Percentiles rank a stretch among this genome's conserved stretches.
These are phyloP conservation scores for Drosophila mimica DNA, from an alignment of 2,888 invertebrate genomes.

Conservation along the genomic window DNA sequence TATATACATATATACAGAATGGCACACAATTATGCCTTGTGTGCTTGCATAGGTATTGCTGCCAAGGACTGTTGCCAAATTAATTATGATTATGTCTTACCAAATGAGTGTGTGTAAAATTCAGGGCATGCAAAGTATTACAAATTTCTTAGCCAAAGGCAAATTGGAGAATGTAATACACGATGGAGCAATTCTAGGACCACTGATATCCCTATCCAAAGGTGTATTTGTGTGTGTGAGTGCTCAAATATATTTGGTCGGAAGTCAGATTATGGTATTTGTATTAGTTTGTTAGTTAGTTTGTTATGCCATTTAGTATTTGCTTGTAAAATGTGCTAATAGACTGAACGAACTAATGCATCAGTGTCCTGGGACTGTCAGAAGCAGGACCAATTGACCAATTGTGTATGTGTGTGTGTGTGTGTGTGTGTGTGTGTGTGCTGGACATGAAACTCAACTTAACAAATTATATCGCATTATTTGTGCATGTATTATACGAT, in stretches of 20 bases:
- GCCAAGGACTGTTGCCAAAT: slow-evolving; percentile 58
- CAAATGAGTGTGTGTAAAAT: slow-evolving; percentile 18
- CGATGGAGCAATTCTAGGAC: neutral
- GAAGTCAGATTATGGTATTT: slow-evolving; percentile 72
- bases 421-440: slow-evolving; percentile 12
- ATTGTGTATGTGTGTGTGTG: no score
- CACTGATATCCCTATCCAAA: slow-evolving; percentile 1
- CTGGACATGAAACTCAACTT: slow-evolving; percentile 54
- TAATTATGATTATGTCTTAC: slow-evolving; percentile 41
- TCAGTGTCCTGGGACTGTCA: slow-evolving; percentile 31
- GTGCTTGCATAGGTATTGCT: slow-evolving; percentile 32
- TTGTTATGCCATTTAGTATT: slow-evolving; percentile 61
- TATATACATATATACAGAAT: neutral
- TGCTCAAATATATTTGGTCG: slow-evolving; percentile 53
- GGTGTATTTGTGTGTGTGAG: slow-evolving; percentile 18
- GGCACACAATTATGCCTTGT: slow-evolving; percentile 31
- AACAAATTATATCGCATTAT: slow-evolving; percentile 71
- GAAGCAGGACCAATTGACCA: neutral
- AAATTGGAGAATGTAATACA: neutral
- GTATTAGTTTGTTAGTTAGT: no score
- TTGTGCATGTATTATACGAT: slow-evolving; percentile 25
- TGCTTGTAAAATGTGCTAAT: slow-evolving; percentile 75
- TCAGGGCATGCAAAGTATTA: neutral
- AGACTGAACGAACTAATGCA: slow-evolving; percentile 50
- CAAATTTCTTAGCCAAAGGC: slow-evolving; percentile 1